Base-by-base conservation (phyloP, 2,888 invertebrate genomes). In the Heliconius aoede region DNA sequence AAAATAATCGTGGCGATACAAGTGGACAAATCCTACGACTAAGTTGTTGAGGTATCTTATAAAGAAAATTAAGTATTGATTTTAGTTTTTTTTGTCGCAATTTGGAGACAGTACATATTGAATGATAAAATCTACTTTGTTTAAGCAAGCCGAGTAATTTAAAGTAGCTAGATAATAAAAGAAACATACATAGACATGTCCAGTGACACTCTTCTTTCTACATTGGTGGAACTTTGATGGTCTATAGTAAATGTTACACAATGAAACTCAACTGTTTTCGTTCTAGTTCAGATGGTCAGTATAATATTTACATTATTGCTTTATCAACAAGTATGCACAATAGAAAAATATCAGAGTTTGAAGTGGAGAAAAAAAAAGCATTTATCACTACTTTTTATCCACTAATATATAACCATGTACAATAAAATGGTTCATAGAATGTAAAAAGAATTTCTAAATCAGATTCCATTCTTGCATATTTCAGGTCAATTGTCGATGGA, bases 401-500 rank as follows among this genome's bases (percentile, higher is more conserved):
- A 51, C 46, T 2, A 18, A 18, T 18, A 46, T 46, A 46, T 46
- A 46, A 5, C 2, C 18, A 18, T 46, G 5, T 46, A 46, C 18
- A 18, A 46, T 46, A 18, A 46, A 46, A 18, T 1, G 5, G 18
- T 18, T 55, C n/a, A n/a, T n/a, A 9, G 8, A 55, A n/a, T 55
- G 3, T n/a, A 11, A 58, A 24, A 24, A 58, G 13, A 24, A 51
- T 24, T 51, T 15, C 21, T 28, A 13, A 24, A 7, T 68, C 26
- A 51, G 21, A 26, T 36, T 61, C 26, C 5, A 65, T 71, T 77
- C 24, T 26, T 78, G 26, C 79, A 81, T 72, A 74, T 81, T 81
- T 82, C 93, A 98, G 97, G 97, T 88, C 97, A 98, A 95, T 95
- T 97, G 87, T 97, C 98, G 78, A 94, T 98, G 88, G 98, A 98